A percentile compares a stretch with the other conserved stretches of the same genome.
These are phyloP conservation scores for Eurypyga helias DNA, from an alignment of 2,113 vertebrate species.

Conservation along the genomic window DNA sequence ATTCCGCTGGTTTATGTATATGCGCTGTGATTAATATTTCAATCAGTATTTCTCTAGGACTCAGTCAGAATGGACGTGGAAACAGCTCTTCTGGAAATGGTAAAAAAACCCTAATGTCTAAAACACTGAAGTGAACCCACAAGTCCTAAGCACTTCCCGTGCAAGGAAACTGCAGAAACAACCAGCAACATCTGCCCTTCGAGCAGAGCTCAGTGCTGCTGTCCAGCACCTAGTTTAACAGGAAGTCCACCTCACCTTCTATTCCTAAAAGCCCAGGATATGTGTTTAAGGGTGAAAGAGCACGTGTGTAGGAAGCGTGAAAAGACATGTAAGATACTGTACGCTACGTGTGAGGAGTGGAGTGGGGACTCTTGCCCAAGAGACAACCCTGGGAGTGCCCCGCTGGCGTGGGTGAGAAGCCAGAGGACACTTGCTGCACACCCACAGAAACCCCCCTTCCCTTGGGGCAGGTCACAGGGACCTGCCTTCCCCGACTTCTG, in stretches of 20 bases:
- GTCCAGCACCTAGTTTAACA: neutral
- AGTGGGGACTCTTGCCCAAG: neutral
- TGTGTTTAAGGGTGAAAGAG: neutral
- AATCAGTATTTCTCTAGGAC: neutral
- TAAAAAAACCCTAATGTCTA: neutral
- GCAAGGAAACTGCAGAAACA: neutral
- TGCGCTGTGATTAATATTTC: neutral
- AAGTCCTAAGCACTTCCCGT: neutral
- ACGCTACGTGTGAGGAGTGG: neutral
- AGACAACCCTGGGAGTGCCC: neutral
- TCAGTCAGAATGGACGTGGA: neutral
- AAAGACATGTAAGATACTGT: neutral
- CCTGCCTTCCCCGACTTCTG: neutral
- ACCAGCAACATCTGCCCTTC: fast-evolving
- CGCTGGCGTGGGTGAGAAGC: fast-evolving
- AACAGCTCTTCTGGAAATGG: neutral
- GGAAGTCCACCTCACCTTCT: neutral
- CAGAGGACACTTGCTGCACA: neutral
- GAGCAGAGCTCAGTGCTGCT: neutral
- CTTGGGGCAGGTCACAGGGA: neutral
- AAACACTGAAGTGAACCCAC: neutral
- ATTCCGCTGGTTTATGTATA: neutral
- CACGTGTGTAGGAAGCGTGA: fast-evolving
- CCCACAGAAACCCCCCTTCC: neutral
- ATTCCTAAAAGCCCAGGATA: neutral